phyloP scores from a whole-genome alignment of 2,888 invertebrate species.

The Brachyptera putata region DNA sequence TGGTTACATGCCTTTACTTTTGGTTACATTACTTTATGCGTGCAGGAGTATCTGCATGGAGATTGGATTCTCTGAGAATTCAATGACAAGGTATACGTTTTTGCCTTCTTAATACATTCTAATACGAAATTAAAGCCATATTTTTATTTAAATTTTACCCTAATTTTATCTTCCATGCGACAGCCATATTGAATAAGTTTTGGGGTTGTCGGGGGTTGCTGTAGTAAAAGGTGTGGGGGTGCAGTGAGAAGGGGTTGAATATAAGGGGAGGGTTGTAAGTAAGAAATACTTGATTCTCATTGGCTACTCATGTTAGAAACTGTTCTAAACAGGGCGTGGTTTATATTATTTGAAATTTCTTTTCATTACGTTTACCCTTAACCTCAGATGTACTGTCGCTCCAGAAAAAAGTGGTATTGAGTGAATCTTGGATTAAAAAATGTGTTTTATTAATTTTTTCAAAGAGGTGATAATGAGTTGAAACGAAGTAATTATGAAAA shows the following conservation, averaged over 20 bases:
- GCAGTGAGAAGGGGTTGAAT: slow-evolving; percentile 18
- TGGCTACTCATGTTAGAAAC: slow-evolving; percentile 16
- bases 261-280: slow-evolving; percentile 2
- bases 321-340: slow-evolving; percentile 10
- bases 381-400: slow-evolving; percentile 16
- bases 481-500: too few species aligned
- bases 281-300: slow-evolving; percentile 13
- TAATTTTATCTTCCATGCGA: slow-evolving; percentile 10
- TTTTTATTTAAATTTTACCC: too few species aligned
- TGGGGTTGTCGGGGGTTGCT: slow-evolving; percentile 24
- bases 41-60: too few species aligned
- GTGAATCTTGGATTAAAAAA: too few species aligned
- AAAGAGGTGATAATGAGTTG: too few species aligned
- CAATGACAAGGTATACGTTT: too few species aligned
- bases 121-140: too few species aligned
- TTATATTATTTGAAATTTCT: slow-evolving; percentile 12
- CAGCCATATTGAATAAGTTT: slow-evolving; percentile 30
- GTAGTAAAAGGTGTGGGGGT: slow-evolving; percentile 24
- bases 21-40: too few species aligned
- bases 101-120: too few species aligned
- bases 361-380: slow-evolving; percentile 16
- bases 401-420: slow-evolving; percentile 1
- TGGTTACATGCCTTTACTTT: too few species aligned
- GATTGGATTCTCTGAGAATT: too few species aligned
- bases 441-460: too few species aligned